Evolutionary conservation across 1,140 invertebrate genomes (phyloP), one percentile per base, ranked within the genome.

Genomic region (Cyclina sinensis): DNA sequence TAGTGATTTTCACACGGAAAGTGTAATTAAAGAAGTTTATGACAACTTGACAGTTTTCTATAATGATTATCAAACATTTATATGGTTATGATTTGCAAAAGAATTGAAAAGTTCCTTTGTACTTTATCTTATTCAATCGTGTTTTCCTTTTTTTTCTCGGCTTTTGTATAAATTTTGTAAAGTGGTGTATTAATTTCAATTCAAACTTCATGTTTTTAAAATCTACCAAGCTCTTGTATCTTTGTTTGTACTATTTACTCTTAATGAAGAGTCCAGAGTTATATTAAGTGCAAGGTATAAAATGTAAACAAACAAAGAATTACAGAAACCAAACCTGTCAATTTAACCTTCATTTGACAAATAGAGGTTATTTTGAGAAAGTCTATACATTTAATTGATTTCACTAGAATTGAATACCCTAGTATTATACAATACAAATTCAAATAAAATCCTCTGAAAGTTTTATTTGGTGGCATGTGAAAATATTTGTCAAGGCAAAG

Each of bases 271-370:
- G 27, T 70, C 9, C 35, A 70, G 65, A 37, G 9, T 37, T 2
- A 27, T 37, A 37, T 70, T 70, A 4, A 32, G 12, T 37, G 32
- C 35, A 70, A 70, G 35, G 24, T 35, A 70, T 70, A 37, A 18
- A 70, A 70, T 27, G 18, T 39, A 70, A 70, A 70, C 18, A 70
- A 70, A 70, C 24, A 70, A 9, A 27, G 16, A 5, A 70, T 70
- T 70, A 37, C 14, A 16, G 21, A 27, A 70, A 35, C 27, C 21
- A n/a, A 37, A 70, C 18, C 32, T 70, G 21, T 14, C 65, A 70
- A 24, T 27, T 70, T 70, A 27, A 35, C 65, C 35, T 37, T 35
- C 37, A n/a, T 39, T 18, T 37, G 16, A 70, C 32, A 70, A 70
- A 70, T 21, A 70, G 21, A 18, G 18, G 35, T 37, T 37, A 70